Evolutionary conservation across 2,888 invertebrate genomes (phyloP), one percentile per base, ranked within the genome.

Genomic region (Caenorhabditis drosophilae): DNA sequence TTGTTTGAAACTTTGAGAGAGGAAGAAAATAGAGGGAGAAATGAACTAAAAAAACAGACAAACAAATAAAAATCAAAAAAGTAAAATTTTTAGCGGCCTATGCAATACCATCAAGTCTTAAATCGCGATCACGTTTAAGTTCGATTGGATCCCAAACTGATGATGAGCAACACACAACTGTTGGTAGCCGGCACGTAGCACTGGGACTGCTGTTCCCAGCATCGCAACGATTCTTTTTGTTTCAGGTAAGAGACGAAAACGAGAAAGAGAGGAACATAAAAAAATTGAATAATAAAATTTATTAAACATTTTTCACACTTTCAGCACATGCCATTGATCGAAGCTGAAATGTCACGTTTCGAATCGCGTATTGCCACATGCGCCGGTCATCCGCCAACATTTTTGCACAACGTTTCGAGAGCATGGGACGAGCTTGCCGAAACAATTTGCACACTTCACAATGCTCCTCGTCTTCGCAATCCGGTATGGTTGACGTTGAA

Each of bases 281-380:
- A 22, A 12, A 31, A 31, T 31, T 31, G 12, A 31, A 31, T 9
- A 31, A 31, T 31, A 31, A 31, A 9, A 31, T 9, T 31, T 31
- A 9, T 31, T 31, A 31, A 31, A 31, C 31, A 27, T 25, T 35
- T 35, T 25, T 23, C 25, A 35, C 38, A 2, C 15, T 60, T 77
- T 34, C 58, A 75, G 55, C 80, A 80, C 63, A 80, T 80, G 54
- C 73, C 79, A 11, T 61, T 81, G 23, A 62, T 80, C 40, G 80
- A 80, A 47, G 49, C 61, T 7, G 80, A 80, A 45, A 63, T 80
- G 58, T 36, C 56, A 16, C 53, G 70, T 11, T 55, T 80, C 50
- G 75, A 78, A 25, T 15, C 59, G 7, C 51, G 73, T 26, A 68
- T 80, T 23, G 46, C 51, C 25, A 60, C 44, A 12, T 75, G 75